These are phyloP conservation scores for Oxyruncus cristatus DNA, from an alignment of 2,113 vertebrate species.

Conservation along the genomic window DNA sequence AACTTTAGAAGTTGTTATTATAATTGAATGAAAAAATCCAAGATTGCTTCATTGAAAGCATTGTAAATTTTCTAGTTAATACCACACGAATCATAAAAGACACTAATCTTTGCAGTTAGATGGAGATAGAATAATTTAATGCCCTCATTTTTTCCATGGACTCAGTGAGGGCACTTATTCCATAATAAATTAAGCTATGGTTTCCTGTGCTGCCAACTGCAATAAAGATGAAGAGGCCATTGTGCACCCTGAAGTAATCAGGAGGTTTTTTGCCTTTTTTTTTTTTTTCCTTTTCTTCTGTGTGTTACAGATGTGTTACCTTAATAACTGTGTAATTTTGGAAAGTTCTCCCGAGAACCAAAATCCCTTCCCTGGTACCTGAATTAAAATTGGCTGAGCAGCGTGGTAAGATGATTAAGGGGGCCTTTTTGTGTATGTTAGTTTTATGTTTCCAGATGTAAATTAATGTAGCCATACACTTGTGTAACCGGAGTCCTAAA, in stretches of 20 bases:
- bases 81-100: neutral
- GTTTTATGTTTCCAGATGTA: slow-evolving; percentile 5
- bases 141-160: neutral
- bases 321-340: neutral
- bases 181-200: neutral
- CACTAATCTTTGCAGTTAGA: neutral
- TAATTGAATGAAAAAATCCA: neutral
- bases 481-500: slow-evolving; percentile 39
- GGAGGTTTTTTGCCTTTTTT: neutral
- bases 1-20: neutral
- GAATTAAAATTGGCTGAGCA: neutral
- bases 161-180: neutral
- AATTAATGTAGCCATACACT: neutral
- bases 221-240: neutral
- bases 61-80: neutral
- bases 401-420: neutral
- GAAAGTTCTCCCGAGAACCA: neutral
- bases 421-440: neutral
- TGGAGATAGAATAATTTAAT: neutral
- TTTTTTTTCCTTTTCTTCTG: neutral
- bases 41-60: neutral
- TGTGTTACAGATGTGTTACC: too few relatives aligned
- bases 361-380: neutral
- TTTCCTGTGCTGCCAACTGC: neutral
- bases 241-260: neutral